Base-by-base conservation (phyloP, 2,888 invertebrate species). In the Caenorhabditis uteleia region DNA sequence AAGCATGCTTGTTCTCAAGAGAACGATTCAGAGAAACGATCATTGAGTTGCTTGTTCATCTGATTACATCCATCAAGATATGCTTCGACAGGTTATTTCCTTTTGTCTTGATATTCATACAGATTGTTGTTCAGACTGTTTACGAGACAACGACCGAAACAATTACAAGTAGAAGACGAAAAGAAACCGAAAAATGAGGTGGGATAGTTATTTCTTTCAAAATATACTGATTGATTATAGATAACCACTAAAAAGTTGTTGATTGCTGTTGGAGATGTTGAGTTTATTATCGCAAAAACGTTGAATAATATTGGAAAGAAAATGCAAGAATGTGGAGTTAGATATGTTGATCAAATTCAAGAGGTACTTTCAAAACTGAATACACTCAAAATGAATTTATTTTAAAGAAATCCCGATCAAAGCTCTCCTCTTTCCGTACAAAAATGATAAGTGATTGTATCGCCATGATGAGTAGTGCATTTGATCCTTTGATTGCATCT, bases 231-330 rank as follows among this genome's bases (percentile, higher is more conserved):
- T n/a, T n/a, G n/a, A n/a, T n/a, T n/a, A n/a, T n/a, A 51, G n/a
- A 51, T 70, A 1, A 74, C 71, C n/a, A 75, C 78, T 18, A 70
- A 78, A 33, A 78, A 79, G 42, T 60, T 83, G 27, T 53, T 83
- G 21, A 79, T 82, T 16, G 72, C 77, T 6, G 73, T 82, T 25
- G 75, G 79, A 49, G 83, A 83, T 55, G 59, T 83, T 14, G 80
- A 83, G 43, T 83, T 77, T 60, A 71, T 81, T 26, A 53, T 79
- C 16, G 64, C 73, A n/a, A 68, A 72, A 31, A 77, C 79, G 3
- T 51, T 83, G 40, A 70, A 73, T 25, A 64, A 61, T 23, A 72
- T 83, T 8, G 69, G 72, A 31, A 73, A 74, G 39, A 74, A 80
- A 27, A 70, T 83, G 57, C 62, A 65, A 36, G 79, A 80, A 44